Percentiles rank a stretch among this genome's conserved stretches.
phyloP scores from a whole-genome alignment of 1,140 invertebrate genomes.

The Oscheius sp. region DNA sequence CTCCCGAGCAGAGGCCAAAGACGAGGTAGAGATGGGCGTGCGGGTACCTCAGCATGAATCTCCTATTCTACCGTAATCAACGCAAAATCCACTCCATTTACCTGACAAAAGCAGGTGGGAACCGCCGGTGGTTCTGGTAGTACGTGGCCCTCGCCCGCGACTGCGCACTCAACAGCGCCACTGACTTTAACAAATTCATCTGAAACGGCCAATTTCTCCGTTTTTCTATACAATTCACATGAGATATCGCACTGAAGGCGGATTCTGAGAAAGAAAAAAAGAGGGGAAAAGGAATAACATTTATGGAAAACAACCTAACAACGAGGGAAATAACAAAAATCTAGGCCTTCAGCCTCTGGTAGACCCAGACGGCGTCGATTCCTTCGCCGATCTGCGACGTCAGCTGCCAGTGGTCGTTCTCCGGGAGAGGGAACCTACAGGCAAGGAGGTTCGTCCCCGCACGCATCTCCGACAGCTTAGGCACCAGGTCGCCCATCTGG shows the following conservation, averaged over 20 bases:
- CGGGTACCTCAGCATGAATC: constrained; percentile 37
- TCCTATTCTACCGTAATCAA: constrained; percentile 10
- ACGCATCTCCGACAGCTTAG: constrained; percentile 52
- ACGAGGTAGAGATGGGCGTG: constrained; percentile 25
- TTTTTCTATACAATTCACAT: neutral
- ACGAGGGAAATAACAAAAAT: neutral
- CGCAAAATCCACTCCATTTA: neutral
- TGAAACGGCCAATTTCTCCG: neutral
- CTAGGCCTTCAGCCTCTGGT: constrained; percentile 28
- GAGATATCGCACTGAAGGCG: neutral
- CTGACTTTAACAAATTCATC: constrained; percentile 6
- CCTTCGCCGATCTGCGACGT: constrained; percentile 47
- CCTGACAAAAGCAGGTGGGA: constrained; percentile 33
- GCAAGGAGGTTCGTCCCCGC: constrained; percentile 46
- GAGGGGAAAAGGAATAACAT: neutral
- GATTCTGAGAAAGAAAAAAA: neutral
- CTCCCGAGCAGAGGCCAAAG: constrained; percentile 20
- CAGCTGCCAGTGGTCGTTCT: constrained; percentile 30
- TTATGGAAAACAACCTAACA: neutral
- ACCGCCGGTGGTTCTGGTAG: constrained; percentile 22
- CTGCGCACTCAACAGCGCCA: neutral
- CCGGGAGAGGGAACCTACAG: constrained; percentile 54
- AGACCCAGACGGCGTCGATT: constrained; percentile 57
- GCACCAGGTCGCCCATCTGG: constrained; percentile 48
- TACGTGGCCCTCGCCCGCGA: constrained; percentile 27